Evolutionary conservation across 2,797 vertebrate genomes (phyloP).

Genomic region (Sebastes itinus): DNA sequence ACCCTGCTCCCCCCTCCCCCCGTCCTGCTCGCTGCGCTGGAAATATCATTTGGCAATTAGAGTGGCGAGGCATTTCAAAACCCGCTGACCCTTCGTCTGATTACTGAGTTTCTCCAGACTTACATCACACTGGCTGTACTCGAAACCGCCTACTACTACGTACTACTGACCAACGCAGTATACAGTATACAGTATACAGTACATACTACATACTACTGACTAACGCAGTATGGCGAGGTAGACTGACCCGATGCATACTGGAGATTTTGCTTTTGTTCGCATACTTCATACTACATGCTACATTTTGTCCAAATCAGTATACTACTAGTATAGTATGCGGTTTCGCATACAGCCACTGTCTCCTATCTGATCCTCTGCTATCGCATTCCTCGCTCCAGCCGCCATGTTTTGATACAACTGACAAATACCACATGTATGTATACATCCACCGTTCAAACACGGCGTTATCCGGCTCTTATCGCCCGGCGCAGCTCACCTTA

Average conservation of each 20-base stretch:
- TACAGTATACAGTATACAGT: too few species aligned
- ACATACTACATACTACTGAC: too few species aligned
- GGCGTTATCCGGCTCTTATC: constrained; percentile 81
- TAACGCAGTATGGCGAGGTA: too few species aligned
- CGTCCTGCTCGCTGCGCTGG: constrained; percentile 2
- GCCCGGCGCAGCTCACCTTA: constrained; percentile 87
- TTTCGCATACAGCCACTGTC: too few species aligned
- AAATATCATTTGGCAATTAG: constrained; percentile 69
- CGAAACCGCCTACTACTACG: too few species aligned
- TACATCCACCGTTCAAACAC: constrained; percentile 55
- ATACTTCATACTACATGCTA: too few species aligned
- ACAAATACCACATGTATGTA: constrained; percentile 41
- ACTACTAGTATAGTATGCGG: too few species aligned
- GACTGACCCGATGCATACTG: too few species aligned
- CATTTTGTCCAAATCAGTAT: too few species aligned
- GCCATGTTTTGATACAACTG: constrained; percentile 24
- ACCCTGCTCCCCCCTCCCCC: not conserved
- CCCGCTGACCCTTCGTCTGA: constrained; percentile 27
- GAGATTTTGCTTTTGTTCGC: too few species aligned
- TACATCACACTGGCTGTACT: not conserved
- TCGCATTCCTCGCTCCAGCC: not conserved
- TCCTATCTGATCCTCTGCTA: not conserved
- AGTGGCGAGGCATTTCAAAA: constrained; percentile 2
- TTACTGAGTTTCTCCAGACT: constrained; percentile 2
- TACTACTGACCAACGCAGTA: too few species aligned